Evolutionary conservation across 2,797 vertebrate species (phyloP).

Genomic region (Notolepis coatsorum): DNA sequence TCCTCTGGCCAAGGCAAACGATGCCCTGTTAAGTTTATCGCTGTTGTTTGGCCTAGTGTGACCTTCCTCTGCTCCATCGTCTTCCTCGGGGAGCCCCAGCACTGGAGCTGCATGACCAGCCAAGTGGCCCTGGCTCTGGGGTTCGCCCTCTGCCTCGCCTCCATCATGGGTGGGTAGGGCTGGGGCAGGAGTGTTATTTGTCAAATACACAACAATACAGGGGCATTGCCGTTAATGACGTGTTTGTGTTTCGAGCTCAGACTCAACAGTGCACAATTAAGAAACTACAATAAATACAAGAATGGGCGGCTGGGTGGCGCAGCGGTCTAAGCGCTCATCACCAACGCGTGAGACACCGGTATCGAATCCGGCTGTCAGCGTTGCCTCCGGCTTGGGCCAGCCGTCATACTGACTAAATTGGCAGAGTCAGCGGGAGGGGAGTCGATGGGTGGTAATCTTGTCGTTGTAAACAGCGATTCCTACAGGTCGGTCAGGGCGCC

Average conservation of each 20-base stretch:
- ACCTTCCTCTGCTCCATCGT: conserved; percentile 85
- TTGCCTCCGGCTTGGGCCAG: too few relatives aligned
- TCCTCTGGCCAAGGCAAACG: conserved; percentile 83
- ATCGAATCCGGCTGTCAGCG: too few relatives aligned
- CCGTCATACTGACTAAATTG: too few relatives aligned
- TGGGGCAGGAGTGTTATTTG: neutral
- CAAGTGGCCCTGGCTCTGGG: conserved; percentile 86
- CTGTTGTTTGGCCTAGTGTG: conserved; percentile 84
- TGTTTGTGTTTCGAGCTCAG: neutral
- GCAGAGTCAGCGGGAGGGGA: too few relatives aligned
- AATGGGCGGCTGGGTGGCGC: too few relatives aligned
- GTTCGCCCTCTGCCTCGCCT: conserved; percentile 86
- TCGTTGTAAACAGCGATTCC: too few relatives aligned
- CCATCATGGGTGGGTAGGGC: conserved; percentile 78
- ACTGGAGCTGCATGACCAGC: conserved; percentile 88
- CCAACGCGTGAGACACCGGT: too few relatives aligned
- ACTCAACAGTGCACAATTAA: neutral
- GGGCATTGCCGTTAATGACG: neutral
- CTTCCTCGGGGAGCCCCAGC: conserved; percentile 82
- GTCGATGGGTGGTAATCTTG: too few relatives aligned
- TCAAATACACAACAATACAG: neutral
- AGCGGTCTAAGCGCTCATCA: too few relatives aligned
- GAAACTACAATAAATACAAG: too few relatives aligned
- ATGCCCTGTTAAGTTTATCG: conserved; percentile 81
- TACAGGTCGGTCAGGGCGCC: too few relatives aligned